Evolutionary conservation across 2,888 invertebrate species (phyloP).

Genomic region (Himalopsyche kuldschensis): DNA sequence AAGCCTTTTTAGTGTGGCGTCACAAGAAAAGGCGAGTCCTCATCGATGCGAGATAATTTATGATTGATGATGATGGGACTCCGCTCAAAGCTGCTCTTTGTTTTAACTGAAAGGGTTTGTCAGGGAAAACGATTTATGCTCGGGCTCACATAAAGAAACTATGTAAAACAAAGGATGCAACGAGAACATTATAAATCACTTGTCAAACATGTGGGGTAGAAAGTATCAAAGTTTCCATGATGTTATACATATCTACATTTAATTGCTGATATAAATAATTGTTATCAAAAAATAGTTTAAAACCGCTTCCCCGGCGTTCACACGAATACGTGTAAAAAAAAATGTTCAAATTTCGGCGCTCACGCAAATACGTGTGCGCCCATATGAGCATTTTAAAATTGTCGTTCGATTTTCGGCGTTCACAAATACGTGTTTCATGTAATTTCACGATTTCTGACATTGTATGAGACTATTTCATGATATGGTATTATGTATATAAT

Average conservation of each 20-base stretch:
- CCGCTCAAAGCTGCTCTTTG: constrained; percentile 18
- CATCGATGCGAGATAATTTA: constrained; percentile 33
- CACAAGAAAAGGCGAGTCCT: constrained; percentile 7
- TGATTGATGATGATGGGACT: constrained; percentile 30
- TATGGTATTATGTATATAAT: no score
- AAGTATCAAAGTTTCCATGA: background rate
- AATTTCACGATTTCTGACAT: no score
- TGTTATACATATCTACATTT: background rate
- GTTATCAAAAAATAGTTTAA: no score
- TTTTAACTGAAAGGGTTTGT: constrained; percentile 19
- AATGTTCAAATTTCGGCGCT: no score
- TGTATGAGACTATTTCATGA: no score
- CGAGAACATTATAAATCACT: background rate
- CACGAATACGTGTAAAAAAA: no score
- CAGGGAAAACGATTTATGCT: constrained; percentile 19
- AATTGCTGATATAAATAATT: background rate
- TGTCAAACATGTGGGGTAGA: background rate
- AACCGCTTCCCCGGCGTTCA: no score
- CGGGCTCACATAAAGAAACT: constrained; percentile 13
- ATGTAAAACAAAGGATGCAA: constrained; percentile 27
- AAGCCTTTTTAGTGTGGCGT: background rate
- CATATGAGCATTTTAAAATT: no score
- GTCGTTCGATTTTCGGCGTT: no score
- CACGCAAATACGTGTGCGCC: no score
- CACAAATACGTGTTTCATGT: no score